Conservation (phyloP, 2,113 vertebrate species). For the Tachysurus fulvidraco region DNA sequence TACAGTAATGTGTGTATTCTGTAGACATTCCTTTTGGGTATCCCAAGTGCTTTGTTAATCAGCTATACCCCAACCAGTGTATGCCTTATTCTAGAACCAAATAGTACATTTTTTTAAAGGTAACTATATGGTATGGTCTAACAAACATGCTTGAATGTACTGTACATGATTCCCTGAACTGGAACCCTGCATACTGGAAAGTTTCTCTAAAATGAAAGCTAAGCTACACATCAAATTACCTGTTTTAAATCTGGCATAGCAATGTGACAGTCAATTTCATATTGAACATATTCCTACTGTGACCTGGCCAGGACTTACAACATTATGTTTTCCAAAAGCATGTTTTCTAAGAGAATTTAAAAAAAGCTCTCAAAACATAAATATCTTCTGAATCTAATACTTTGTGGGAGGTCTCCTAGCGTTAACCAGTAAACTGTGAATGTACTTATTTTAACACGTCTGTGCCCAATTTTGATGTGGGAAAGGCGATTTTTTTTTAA, state of each 20-base stretch:
- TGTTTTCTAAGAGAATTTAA: not conserved
- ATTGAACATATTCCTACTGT: not conserved
- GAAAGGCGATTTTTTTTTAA: not conserved
- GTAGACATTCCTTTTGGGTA: not conserved
- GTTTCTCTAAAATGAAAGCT: not conserved
- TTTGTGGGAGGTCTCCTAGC: not conserved
- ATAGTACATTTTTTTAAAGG: not conserved
- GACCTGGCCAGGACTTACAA: not conserved
- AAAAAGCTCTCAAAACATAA: not conserved
- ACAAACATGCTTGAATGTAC: not conserved
- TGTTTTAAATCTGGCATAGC: not conserved
- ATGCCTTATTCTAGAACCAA: not conserved
- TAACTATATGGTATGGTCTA: not conserved
- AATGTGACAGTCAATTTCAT: conserved; percentile 12
- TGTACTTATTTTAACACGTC: not conserved
- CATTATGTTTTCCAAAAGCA: not conserved
- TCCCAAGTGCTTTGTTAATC: not conserved
- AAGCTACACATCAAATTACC: not conserved
- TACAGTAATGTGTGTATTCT: not conserved
- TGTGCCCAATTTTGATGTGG: not conserved
- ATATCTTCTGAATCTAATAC: not conserved
- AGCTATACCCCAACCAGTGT: not conserved
- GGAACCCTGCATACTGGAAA: not conserved
- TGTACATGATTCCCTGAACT: not conserved
- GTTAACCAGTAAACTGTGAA: conserved; percentile 9